Percentiles rank a stretch among this genome's conserved stretches.
phyloP scores from a whole-genome alignment of 2,888 invertebrate genomes.

The Lasioglossum zephyrum region DNA sequence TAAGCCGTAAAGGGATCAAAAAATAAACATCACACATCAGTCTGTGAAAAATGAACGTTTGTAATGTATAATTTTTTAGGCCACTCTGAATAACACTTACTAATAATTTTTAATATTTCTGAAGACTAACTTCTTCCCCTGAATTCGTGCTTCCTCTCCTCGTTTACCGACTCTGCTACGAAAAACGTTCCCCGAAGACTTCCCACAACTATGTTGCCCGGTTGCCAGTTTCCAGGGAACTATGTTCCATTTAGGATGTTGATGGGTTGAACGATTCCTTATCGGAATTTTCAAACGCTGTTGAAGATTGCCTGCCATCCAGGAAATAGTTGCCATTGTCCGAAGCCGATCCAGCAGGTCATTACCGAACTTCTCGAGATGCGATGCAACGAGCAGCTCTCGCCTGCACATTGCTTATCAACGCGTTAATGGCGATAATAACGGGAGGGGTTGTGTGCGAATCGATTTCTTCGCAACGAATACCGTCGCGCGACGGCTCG shows the following conservation, averaged over 20 bases:
- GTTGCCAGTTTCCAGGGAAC: neutral
- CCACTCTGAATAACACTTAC: no score
- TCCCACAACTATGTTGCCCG: neutral
- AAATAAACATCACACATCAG: no score
- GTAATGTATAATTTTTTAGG: no score
- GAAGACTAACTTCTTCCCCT: no score
- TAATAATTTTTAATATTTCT: no score
- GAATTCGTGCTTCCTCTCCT: no score
- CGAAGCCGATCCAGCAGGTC: conserved; percentile 32
- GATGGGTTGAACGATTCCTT: neutral
- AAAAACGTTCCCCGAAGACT: neutral
- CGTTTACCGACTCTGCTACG: no score
- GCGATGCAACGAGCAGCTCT: conserved; percentile 14
- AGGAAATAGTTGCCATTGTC: conserved; percentile 49
- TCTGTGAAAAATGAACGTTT: no score
- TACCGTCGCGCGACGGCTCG: conserved; percentile 27
- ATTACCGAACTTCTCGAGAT: conserved; percentile 41
- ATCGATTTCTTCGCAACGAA: conserved; percentile 51
- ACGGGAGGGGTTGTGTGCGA: conserved; percentile 35
- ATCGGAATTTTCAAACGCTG: neutral
- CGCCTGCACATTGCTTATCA: conserved; percentile 44
- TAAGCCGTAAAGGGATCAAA: no score
- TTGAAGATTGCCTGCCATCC: neutral
- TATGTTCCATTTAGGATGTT: neutral
- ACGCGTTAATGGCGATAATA: conserved; percentile 53